Evolutionary conservation across 2,113 vertebrate species (phyloP), one percentile per base, ranked within the genome.

Genomic region (Saguinus imperator): DNA sequence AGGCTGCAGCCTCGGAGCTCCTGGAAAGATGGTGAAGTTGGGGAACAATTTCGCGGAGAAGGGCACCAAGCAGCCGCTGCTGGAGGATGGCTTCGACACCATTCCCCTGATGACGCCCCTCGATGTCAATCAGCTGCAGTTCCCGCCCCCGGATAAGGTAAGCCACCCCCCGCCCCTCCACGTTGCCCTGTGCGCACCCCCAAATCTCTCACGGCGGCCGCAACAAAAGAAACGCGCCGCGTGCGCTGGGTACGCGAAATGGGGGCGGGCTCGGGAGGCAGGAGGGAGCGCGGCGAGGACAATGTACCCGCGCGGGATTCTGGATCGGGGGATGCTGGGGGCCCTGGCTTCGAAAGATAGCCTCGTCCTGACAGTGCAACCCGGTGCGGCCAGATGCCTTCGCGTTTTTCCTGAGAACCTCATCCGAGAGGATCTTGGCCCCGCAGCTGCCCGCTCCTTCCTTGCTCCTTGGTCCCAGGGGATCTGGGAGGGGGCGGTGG

Each of bases 31-130:
- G 99, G 99, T 99, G 97, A 99, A 99, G 98, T 98, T 99, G 98
- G 99, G 99, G 96, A 99, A 99, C 98, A 99, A 99, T 99, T 99
- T 99, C 98, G 99, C 99, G 90, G 99, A 99, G 97, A 99, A 99
- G 98, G 99, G 98, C 97, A 98, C 98, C 96, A 99, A 99, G 98
- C 98, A 98, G 94, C 98, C 98, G 84, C 98, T 98, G 97, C 96
- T 98, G 90, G 99, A 99, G 98, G 99, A 99, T 98, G 99, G 99
- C 86, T 99, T 99, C 97, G 99, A 99, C 98, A 99, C 99, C 98
- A 99, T 99, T 98, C 99, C 99, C 80, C 98, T 99, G 94, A 99
- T 99, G 98, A 99, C 99, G 95, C 99, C 99, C 84, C 98, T 99
- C 98, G 99, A 99, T 98, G 99, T 99, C 98, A 99, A 99, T 97